Evolutionary conservation across 2,797 vertebrate genomes (phyloP), one percentile per base, ranked within the genome.

Genomic region (Babyrousa celebensis): DNA sequence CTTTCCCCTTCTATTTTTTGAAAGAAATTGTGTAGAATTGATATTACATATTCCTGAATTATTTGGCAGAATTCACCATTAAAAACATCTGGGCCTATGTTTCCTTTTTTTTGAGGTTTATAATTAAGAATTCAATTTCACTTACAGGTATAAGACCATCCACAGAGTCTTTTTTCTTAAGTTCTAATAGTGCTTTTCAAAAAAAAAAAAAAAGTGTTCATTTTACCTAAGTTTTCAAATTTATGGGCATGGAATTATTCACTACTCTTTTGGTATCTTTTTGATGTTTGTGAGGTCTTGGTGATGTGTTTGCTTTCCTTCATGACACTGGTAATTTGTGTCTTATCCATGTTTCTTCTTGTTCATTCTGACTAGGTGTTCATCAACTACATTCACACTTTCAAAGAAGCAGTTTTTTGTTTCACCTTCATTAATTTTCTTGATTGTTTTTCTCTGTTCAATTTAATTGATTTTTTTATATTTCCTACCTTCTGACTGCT

Each of bases 371-470:
- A 92, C 15, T 36, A 75, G 15, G 40, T 11, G 29, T 43, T 71
- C 54, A 68, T n/a, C 70, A 32, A 17, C 43, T 77, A 70, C 77
- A 54, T 21, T 84, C 29, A 74, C 29, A 15, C 12, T 77, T 43
- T 25, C 18, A 62, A 65, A 85, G 11, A 79, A 62, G 17, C 15
- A 62, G 15, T 0, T 60, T 83, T 62, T 92, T 25, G 18, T 68
- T 80, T 88, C 56, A 2, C 62, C 54, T 75, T 87, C 40, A 63
- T n/a, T 92, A 16, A 68, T n/a, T 77, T 95, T 92, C 36, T 82
- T 40, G 52, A 56, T 52, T 82, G 17, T 78, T 43, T 14, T 67
- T 72, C 9, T 63, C 10, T 56, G 7, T 52, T 84, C 25, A 52
- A 12, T 62, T 62, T 78, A n/a, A 77, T 15, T 78, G 85, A 43